phyloP scores from a whole-genome alignment of 2,888 invertebrate species.

The Spilarctia lutea region DNA sequence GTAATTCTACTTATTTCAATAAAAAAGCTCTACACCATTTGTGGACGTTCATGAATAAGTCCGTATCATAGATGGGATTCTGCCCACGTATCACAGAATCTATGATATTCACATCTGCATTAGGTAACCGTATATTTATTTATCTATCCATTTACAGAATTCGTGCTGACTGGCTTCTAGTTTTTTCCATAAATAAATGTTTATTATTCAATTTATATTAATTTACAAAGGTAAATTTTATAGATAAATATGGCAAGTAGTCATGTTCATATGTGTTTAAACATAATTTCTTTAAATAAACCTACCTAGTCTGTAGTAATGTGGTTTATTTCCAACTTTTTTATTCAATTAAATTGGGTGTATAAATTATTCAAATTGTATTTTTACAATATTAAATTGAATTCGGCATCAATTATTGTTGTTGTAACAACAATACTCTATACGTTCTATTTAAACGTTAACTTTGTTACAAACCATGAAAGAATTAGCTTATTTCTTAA shows the following conservation, averaged over 20 bases:
- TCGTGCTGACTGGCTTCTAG: not conserved
- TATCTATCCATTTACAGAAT: not conserved
- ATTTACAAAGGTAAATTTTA: not conserved
- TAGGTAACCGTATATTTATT: not conserved
- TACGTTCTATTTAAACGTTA: not conserved
- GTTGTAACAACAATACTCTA: not conserved
- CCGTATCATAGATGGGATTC: constrained; percentile 2
- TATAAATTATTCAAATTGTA: not conserved
- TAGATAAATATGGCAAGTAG: not conserved
- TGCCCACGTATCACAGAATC: constrained; percentile 5
- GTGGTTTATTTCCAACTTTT: not conserved
- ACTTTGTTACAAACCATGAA: not conserved
- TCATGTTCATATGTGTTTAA: no score
- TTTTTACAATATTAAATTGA: no score
- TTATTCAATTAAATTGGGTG: not conserved
- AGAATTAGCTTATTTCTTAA: not conserved
- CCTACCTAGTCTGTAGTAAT: no score
- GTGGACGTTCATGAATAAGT: not conserved
- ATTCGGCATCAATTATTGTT: not conserved
- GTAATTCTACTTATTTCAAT: constrained; percentile 1
- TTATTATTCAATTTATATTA: not conserved
- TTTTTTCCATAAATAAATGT: not conserved
- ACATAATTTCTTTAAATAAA: no score
- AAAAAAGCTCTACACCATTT: not conserved
- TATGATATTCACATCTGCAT: not conserved